phyloP scores from a whole-genome alignment of 2,113 vertebrate genomes.

The Apteryx owenii region DNA sequence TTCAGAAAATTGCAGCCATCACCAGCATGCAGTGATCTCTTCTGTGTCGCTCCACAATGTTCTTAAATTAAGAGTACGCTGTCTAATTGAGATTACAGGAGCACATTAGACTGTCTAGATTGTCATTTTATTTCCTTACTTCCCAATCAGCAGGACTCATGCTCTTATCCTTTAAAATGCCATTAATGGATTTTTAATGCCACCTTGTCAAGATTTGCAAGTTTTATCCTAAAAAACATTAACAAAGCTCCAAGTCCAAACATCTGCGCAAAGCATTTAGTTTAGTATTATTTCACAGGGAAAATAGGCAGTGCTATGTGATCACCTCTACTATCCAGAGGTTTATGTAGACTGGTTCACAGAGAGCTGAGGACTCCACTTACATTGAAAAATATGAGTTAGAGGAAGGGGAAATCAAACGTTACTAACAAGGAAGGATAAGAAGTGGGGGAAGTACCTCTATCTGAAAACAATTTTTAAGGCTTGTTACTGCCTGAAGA shows the following conservation, averaged over 20 bases:
- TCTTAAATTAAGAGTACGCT: too few relatives aligned
- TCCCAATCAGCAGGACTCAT: neutral
- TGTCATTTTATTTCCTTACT: neutral
- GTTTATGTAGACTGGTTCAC: neutral
- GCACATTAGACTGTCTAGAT: neutral
- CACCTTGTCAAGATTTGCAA: neutral
- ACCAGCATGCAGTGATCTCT: rapidly evolving
- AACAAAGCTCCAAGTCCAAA: neutral
- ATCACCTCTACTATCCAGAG: neutral
- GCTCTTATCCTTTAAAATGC: neutral
- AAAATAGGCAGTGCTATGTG: neutral
- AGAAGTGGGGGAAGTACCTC: neutral
- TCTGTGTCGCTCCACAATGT: neutral
- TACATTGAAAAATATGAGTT: neutral
- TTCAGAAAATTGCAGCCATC: rapidly evolving
- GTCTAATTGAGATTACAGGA: neutral
- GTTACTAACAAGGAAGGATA: rapidly evolving
- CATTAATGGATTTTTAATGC: neutral
- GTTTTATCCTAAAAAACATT: neutral
- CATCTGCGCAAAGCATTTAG: neutral
- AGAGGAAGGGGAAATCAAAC: neutral
- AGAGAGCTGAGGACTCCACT: neutral
- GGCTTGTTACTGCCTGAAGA: neutral
- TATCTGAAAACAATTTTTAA: neutral
- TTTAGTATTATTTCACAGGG: neutral